Base-by-base conservation (phyloP, 2,113 vertebrate genomes). In the Platysteira castanea region DNA sequence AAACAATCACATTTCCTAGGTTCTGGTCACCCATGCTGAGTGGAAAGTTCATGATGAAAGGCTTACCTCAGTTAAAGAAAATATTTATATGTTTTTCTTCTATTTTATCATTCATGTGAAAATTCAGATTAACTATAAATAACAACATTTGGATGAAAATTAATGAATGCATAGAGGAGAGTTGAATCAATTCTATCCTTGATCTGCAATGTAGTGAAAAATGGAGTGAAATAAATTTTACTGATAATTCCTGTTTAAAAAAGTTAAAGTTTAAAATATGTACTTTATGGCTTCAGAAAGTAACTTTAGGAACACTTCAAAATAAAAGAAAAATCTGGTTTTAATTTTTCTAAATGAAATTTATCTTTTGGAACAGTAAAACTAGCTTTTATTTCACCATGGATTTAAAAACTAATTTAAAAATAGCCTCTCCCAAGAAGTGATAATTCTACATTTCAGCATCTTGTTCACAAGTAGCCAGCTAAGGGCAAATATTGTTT, bases 401-500 rank as follows among this genome's bases (percentile, higher is more conserved):
- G 16, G 30, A 71, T 71, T 89, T 89, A 81, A 47, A 95, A 77
- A 64, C 11, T 75, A 44, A 39, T 81, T 89, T 74, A 23, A 81
- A 90, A 84, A 63, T n/a, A 71, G 0, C 39, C 39, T 83, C 30
- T 78, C 8, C 28, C 37, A 75, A 33, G 44, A 92, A 87, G n/a
- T 52, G 64, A 71, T 95, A 92, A 93, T 95, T 93, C 52, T 67
- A 2, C 47, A 92, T 95, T 89, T 96, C 91, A 97, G 7, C 80
- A 49, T 89, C 52, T 76, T 73, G 18, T 47, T 60, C 47, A 20
- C 60, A 67, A 67, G 24, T 79, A 80, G 54, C 63, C 50, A 64
- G 41, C 28, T 87, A n/a, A 85, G 23, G 67, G 33, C 78, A 89
- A 92, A 74, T 50, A 59, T 57, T 84, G 79, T 84, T 85, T 90